Base-by-base conservation (phyloP, 1,140 invertebrate genomes). In the Harpegnathos saltator region DNA sequence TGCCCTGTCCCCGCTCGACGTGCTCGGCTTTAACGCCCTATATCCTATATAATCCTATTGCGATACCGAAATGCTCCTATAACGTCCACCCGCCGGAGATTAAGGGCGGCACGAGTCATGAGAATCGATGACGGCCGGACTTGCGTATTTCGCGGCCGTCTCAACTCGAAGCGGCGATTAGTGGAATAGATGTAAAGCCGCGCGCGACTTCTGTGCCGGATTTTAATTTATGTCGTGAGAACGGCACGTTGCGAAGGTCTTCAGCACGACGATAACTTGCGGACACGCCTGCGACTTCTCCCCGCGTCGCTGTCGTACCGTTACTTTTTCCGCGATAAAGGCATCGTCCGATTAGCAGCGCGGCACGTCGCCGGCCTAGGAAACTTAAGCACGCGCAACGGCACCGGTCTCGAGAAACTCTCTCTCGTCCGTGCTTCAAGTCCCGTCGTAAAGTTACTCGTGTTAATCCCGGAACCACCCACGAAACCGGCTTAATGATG, bases 221-320 rank as follows among this genome's bases (percentile, higher is more conserved):
- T 80, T 80, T 80, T 80, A 80, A 80, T 80, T 80, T 71, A 80
- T 80, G 75, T 80, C 75, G 65, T 80, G 75, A 80, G 75, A 80
- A 80, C 75, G 52, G 75, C 52, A 44, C 33, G 52, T 59, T 80
- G 75, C 75, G 63, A 80, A 71, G 61, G 75, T 59, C 65, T 71
- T 80, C 65, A 56, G 15, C 52, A 17, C 24, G 44, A 17, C 33
- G 65, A 71, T 71, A 80, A 71, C 52, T 52, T 44, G n/a, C 24
- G 75, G 65, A 63, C 65, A 80, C 75, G 52, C 75, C 75, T 80
- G n/a, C n/a, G 33, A 54, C 75, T 80, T 29, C 54, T 69, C 52
- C 50, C 22, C 63, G 5, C 75, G 29, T 69, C 62, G 63, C 33
- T 59, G 22, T 71, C 75, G 33, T 80, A 71, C 75, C 75, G 75